Conservation (phyloP, 1,140 invertebrate species). For the Acyrthosiphon pisum region DNA sequence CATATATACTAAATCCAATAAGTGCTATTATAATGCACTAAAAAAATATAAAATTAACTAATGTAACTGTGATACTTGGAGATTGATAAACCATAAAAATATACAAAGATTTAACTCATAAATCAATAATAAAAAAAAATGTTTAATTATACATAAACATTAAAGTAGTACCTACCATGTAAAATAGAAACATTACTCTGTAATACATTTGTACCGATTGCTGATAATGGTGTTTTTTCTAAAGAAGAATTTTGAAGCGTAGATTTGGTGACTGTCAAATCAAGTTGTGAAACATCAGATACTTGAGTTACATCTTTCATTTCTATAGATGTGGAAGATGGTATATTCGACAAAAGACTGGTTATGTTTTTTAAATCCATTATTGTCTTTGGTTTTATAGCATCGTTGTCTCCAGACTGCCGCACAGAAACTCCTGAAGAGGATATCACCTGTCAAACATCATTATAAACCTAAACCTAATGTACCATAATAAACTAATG, state of each 20-base stretch:
- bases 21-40: not conserved
- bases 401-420: conserved; percentile 54
- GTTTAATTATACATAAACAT: not conserved
- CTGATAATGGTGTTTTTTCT: conserved; percentile 41
- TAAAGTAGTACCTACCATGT: conserved; percentile 34
- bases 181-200: conserved; percentile 29
- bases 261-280: conserved; percentile 25
- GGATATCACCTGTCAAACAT: conserved; percentile 67
- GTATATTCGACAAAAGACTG: conserved; percentile 28
- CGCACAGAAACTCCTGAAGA: conserved; percentile 68
- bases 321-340: conserved; percentile 50
- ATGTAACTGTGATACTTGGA: not conserved
- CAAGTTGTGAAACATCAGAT: conserved; percentile 26
- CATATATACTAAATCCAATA: not conserved
- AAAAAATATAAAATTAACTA: not conserved
- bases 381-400: conserved; percentile 47
- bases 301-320: conserved; percentile 43
- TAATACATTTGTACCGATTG: conserved; percentile 53
- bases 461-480: conserved; percentile 54
- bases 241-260: conserved; percentile 22
- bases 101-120: not conserved
- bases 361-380: conserved; percentile 54
- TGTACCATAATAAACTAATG: conserved; percentile 20
- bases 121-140: not conserved
- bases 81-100: not conserved